Evolutionary conservation across 1,140 invertebrate species (phyloP), one percentile per base, ranked within the genome.

Genomic region (Orius insidiosus): DNA sequence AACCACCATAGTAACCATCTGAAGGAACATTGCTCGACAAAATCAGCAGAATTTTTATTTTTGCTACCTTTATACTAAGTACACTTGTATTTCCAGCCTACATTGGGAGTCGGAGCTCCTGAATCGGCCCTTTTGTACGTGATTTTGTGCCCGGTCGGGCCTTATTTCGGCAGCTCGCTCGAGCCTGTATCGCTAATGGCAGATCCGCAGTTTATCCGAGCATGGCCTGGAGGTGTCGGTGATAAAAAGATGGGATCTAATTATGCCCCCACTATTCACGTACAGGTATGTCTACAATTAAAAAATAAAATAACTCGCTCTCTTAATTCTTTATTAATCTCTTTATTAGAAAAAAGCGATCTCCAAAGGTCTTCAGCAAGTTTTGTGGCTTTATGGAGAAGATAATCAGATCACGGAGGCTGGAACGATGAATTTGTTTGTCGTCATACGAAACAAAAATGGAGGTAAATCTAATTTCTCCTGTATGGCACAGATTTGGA

Each of bases 381-480:
- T 97, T 2, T 63, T 99, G 5, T 99, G 96, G 96, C 66, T 99
- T 4, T 97, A 81, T 63, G 95, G 94, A 6, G 76, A 89, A 3
- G 79, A 99, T 59, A 77, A 95, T 60, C 75, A 94, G 60, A 56
- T 99, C 1, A 98, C 96, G 0, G 96, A 99, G 73, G 92, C 89
- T 38, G 96, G 96, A 34, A 90, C 94, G 6, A 99, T 99, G 96
- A 99, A 99, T 58, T 78, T 99, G 39, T 97, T 98, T 59, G 71
- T 94, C 53, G 78, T 85, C 57, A 82, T 78, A 60, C 72, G 80
- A 47, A 89, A 97, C 60, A 77, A 89, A 45, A 66, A 86, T 58
- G 89, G 89, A 76, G 89, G 93, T 93, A 68, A n/a, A n/a, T n/a
- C n/a, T n/a, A n/a, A n/a, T n/a, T n/a, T n/a, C n/a, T n/a, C n/a